Percentiles rank a stretch among this genome's conserved stretches.
These are phyloP conservation scores for Camelus bactrianus DNA, from an alignment of 2,113 vertebrate species.

Conservation along the genomic window DNA sequence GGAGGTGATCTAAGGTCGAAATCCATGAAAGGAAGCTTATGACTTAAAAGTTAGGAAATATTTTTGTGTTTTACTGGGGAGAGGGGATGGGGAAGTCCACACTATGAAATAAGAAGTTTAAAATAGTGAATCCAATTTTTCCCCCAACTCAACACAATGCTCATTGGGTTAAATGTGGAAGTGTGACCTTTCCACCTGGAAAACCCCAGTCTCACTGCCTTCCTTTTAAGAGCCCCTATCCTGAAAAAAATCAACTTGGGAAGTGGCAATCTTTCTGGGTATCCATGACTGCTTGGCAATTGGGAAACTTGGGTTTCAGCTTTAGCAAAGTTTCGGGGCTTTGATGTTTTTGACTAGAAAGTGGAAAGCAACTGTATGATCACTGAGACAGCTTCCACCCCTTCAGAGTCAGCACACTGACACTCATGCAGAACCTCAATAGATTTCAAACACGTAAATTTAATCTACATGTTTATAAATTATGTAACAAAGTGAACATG, in stretches of 20 bases:
- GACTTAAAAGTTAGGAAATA: slow-evolving; percentile 62
- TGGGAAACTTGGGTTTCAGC: not conserved
- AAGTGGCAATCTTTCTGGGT: not conserved
- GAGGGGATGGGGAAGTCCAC: slow-evolving; percentile 48
- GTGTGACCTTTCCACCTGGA: slow-evolving; percentile 58
- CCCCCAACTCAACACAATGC: not conserved
- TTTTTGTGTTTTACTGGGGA: slow-evolving; percentile 44
- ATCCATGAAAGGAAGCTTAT: slow-evolving; percentile 69
- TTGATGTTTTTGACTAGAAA: not conserved
- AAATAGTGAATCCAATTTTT: slow-evolving; percentile 12
- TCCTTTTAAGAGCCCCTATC: not conserved
- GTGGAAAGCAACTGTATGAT: not conserved
- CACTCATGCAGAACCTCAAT: not conserved
- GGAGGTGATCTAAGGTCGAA: slow-evolving; percentile 37
- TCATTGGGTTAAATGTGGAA: not conserved
- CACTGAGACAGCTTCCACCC: not conserved
- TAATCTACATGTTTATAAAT: not conserved
- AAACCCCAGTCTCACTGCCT: not conserved
- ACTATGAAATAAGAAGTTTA: slow-evolving; percentile 22
- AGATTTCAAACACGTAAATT: not conserved
- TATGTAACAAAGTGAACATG: not conserved
- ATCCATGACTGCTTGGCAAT: accelerated
- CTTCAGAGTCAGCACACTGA: not conserved
- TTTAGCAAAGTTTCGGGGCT: not conserved
- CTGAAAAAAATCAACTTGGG: not conserved